Evolutionary conservation across 2,888 invertebrate genomes (phyloP), one percentile per base, ranked within the genome.

Genomic region (Agrotis segetum): DNA sequence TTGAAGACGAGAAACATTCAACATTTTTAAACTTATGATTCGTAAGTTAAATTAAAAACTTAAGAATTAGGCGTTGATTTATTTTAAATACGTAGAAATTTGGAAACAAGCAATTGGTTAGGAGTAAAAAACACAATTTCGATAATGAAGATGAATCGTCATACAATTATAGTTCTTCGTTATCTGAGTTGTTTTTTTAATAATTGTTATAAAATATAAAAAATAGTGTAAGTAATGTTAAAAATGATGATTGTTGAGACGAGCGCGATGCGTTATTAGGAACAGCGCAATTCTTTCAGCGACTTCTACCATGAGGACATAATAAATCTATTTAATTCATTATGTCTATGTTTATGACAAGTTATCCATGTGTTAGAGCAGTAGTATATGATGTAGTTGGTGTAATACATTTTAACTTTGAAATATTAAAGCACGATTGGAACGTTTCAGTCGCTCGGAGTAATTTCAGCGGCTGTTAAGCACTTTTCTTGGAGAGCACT

Each of bases 341-440:
- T 77, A 79, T 78, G 77, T 85, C 84, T 85, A 85, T 85, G 82
- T 87, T 87, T 83, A 82, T 82, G 77, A 87, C 83, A 80, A 85
- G 69, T 85, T 86, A 87, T 81, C 79, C 85, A 81, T 85, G 81
- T 87, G 79, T 85, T 89, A 90, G 88, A 85, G 62, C 85, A 74
- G 89, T 90, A 90, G 88, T 85, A 76, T 79, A 86, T 86, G 81
- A 81, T 66, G 86, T 88, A 90, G 89, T 87, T 82, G 85, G 86
- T 88, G 84, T 88, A 85, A 81, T 81, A 83, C 73, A 74, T 79
- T 86, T 85, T 77, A 77, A 81, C 80, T 83, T 82, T 85, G 81
- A 78, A 72, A 69, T 56, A 56, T 79, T 84, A 84, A 70, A 82
- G 80, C 84, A 85, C 85, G 46, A 79, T 82, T 77, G 70, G 84